Evolutionary conservation across 2,888 invertebrate genomes (phyloP).

Genomic region (Campoletis raptor): DNA sequence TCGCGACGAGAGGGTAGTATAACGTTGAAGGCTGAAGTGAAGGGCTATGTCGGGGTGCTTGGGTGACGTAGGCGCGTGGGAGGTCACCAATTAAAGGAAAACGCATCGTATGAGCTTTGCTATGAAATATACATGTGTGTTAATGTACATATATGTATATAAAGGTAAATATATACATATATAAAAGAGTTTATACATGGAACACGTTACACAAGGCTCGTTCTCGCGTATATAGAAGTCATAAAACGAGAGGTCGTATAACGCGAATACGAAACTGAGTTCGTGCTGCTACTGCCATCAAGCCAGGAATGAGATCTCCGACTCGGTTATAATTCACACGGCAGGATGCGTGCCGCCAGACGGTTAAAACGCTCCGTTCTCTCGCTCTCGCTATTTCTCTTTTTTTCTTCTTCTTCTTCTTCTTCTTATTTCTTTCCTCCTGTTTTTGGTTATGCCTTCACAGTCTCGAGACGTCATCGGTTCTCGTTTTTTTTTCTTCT

Average conservation of each 20-base stretch:
- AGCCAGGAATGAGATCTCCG: conserved; percentile 46
- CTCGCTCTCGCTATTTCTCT: conserved; percentile 44
- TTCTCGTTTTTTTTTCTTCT: conserved; percentile 21
- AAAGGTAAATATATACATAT: neutral
- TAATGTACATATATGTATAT: neutral
- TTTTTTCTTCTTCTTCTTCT: neutral
- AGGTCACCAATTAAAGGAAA: conserved; percentile 72
- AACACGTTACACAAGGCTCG: conserved; percentile 33
- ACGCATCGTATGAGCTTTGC: conserved; percentile 59
- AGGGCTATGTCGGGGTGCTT: conserved; percentile 51
- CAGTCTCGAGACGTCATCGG: conserved; percentile 30
- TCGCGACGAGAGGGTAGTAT: conserved; percentile 24
- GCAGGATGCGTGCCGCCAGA: conserved; percentile 67
- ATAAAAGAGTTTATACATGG: conserved; percentile 9
- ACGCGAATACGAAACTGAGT: conserved; percentile 52
- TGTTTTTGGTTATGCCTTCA: conserved; percentile 22
- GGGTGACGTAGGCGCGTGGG: conserved; percentile 47
- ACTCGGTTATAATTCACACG: conserved; percentile 69
- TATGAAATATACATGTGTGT: conserved; percentile 8
- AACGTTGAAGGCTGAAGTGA: conserved; percentile 33
- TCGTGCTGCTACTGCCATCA: conserved; percentile 16
- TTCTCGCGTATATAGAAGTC: conserved; percentile 56
- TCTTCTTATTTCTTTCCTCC: conserved; percentile 1
- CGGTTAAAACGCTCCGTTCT: conserved; percentile 63
- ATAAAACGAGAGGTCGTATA: conserved; percentile 63